Evolutionary conservation across 1,140 invertebrate genomes (phyloP), one percentile per base, ranked within the genome.

Genomic region (Macrotrachela quadricornifera): DNA sequence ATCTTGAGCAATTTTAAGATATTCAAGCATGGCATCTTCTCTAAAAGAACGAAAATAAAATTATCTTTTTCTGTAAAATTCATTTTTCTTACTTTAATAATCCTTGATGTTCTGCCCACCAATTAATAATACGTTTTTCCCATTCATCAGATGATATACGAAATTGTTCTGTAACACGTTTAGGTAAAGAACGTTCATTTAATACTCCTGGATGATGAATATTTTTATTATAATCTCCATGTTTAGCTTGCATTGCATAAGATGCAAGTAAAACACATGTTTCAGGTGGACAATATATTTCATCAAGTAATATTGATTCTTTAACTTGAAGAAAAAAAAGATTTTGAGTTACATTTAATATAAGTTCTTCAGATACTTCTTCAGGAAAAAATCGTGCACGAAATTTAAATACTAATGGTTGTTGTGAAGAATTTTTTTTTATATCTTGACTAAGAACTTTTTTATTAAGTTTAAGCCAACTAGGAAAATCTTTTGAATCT

Each of bases 311-410:
- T 63, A 99, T 95, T 15, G 82, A 83, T 66, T 96, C 88, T 69
- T 96, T 96, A 0, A 97, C 88, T 80, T 99, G 91, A 39, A 96
- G 74, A 70, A 91, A 96, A 67, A 97, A 88, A 57, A 95, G 76
- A 69, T 91, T 86, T 64, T 77, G 71, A 59, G 92, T 99, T 62
- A 97, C 91, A 66, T 99, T 92, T 71, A 97, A 91, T 65, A 97
- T 96, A 50, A 97, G 77, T 75, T 97, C 92, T 67, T 96, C 90
- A 49, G 83, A 82, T 18, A 95, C 91, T 74, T 97, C 92, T 73
- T 99, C 94, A 1, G 94, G 94, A 73, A 92, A 99, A 74, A 97
- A 99, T 78, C 99, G 99, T 66, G 91, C 91, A 59, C 91, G 81
- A 75, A 99, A 97, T 71, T 91, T 91, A 73, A 99, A 97, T 68